These are phyloP conservation scores for Percopsis transmontana DNA, from an alignment of 2,113 vertebrate genomes.

Conservation along the genomic window DNA sequence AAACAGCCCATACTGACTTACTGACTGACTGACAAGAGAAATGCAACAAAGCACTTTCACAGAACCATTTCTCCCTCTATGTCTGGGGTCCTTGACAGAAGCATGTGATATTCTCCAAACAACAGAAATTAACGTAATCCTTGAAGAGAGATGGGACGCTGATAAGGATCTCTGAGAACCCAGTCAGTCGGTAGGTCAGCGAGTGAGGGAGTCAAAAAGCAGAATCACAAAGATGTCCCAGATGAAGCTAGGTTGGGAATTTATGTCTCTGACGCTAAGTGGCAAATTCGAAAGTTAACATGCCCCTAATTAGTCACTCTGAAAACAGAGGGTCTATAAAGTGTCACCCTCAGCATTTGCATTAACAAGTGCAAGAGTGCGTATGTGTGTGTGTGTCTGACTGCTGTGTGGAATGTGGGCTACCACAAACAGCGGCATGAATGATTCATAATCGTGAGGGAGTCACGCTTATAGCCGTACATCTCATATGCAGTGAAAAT, in stretches of 20 bases:
- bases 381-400: no score
- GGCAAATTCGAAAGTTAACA: conserved; percentile 7
- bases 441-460: conserved; percentile 42
- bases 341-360: not conserved
- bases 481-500: not conserved
- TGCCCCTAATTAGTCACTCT: conserved; percentile 15
- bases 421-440: conserved; percentile 6
- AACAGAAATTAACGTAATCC: conserved; percentile 33
- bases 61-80: not conserved
- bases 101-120: conserved; percentile 10
- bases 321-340: not conserved
- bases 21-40: not conserved
- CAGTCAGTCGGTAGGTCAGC: conserved; percentile 26
- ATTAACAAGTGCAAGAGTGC: not conserved
- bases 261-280: conserved; percentile 7
- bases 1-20: not conserved
- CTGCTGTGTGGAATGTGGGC: no score
- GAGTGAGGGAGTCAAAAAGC: conserved; percentile 13
- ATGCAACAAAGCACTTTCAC: not conserved
- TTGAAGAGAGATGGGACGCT: conserved; percentile 44
- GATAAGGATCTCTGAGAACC: conserved; percentile 49
- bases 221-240: conserved; percentile 1
- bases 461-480: not conserved
- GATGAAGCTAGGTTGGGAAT: conserved; percentile 10
- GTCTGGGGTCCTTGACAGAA: conserved; percentile 18